A percentile compares a stretch with the other conserved stretches of the same genome.
These are phyloP conservation scores for Harpalus rubripes DNA, from an alignment of 2,888 invertebrate species.

Conservation along the genomic window DNA sequence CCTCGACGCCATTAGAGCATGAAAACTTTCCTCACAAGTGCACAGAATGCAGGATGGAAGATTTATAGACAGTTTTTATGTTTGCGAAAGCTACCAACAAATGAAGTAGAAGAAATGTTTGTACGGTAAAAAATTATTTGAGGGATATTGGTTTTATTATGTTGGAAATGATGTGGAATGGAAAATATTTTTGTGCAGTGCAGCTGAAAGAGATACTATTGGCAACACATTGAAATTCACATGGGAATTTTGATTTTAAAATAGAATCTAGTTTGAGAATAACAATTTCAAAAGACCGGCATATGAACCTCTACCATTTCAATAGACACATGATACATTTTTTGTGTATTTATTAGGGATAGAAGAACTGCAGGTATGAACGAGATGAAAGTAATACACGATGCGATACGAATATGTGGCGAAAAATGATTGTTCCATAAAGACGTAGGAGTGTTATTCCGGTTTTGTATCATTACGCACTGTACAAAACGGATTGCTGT, in stretches of 20 bases:
- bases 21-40: not conserved
- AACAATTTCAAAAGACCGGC: no score
- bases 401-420: no score
- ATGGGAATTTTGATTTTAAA: not conserved
- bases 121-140: not conserved
- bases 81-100: constrained; percentile 5
- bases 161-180: not conserved
- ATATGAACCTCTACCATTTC: no score
- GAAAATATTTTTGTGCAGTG: not conserved
- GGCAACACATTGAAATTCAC: not conserved
- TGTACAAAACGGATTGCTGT: no score
- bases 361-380: no score
- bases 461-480: no score
- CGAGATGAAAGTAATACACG: no score
- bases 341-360: no score
- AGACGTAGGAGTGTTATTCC: no score
- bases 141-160: not conserved
- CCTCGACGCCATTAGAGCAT: not conserved
- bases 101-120: constrained; percentile 19
- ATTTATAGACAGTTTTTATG: constrained; percentile 7
- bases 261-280: not conserved
- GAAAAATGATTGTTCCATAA: no score
- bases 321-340: no score
- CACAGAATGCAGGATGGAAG: not conserved
- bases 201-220: not conserved